Evolutionary conservation across 2,888 invertebrate genomes (phyloP), one percentile per base, ranked within the genome.

Genomic region (Epistrophe eligans): DNA sequence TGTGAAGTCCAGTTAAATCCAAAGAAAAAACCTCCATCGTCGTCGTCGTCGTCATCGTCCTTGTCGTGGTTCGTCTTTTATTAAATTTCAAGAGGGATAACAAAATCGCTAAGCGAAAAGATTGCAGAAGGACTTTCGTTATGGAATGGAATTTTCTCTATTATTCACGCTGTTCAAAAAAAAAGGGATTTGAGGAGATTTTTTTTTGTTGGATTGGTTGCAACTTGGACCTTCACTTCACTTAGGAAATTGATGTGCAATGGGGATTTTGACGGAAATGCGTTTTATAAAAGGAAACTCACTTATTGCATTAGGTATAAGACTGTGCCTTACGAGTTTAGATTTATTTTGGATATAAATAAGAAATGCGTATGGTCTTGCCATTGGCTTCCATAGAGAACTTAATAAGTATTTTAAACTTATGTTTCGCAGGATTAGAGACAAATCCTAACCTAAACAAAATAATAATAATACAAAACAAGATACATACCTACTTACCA

Each of bases 81-180:
- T 85, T 85, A 81, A 81, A 85, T 79, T 81, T 81, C 52, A 32
- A 72, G 43, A 66, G 43, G 72, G 73, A 83, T 73, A 76, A 60
- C 52, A 71, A 19, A 52, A 74, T 50, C 38, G 58, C 19, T 32
- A 50, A 73, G 64, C 45, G 17, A 45, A 58, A 50, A 19, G 48
- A 52, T 71, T 32, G 58, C 35, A 67, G 50, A 66, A 66, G 60
- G 67, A 40, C 58, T 52, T 60, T 80, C 28, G 66, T 28, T 58
- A 24, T 50, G 50, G 35, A 62, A 73, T 13, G 50, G 50, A 50
- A 73, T 73, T 62, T 72, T 62, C 50, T 60, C 60, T 60, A 73
- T 73, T 62, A 62, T 60, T 60, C 60, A 62, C 50, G 62, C 50
- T 60, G 48, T 50, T 73, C 60, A 32, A 35, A 17, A 67, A 67